Conservation (phyloP, 2,888 invertebrate species). For the Muschampia plurimacula region DNA sequence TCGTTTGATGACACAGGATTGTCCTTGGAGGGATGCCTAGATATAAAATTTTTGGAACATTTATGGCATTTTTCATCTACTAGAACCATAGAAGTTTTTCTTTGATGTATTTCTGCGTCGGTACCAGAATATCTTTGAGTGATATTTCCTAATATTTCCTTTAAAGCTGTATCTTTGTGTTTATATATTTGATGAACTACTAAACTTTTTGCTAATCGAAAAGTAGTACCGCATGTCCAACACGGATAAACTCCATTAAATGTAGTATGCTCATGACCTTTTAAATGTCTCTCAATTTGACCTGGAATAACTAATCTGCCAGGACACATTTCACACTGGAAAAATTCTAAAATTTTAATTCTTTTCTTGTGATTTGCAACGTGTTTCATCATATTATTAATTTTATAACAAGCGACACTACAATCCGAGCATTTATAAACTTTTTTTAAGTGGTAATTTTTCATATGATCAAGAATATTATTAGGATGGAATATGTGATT, state of each 20-base stretch:
- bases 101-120: conserved; percentile 14
- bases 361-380: conserved; percentile 56
- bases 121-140: conserved; percentile 11
- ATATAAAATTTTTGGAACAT: conserved; percentile 47
- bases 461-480: conserved; percentile 78
- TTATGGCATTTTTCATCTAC: conserved; percentile 70
- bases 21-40: not conserved
- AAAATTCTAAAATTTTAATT: conserved; percentile 57
- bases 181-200: conserved; percentile 61
- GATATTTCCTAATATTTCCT: conserved; percentile 49
- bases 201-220: conserved; percentile 55
- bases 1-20: not conserved
- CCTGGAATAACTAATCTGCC: conserved; percentile 66
- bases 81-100: conserved; percentile 54
- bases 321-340: conserved; percentile 72
- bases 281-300: conserved; percentile 66
- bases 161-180: conserved; percentile 52
- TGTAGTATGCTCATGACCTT: conserved; percentile 54
- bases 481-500: conserved; percentile 73
- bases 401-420: conserved; percentile 69
- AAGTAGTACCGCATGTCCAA: conserved; percentile 65
- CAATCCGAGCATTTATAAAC: conserved; percentile 76
- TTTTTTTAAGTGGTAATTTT: conserved; percentile 69
- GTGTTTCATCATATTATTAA: conserved; percentile 69
- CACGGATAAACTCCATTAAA: conserved; percentile 62